A percentile compares a stretch with the other conserved stretches of the same genome.
phyloP scores from a whole-genome alignment of 2,797 vertebrate genomes.

The Triplophysa yarkandensis region DNA sequence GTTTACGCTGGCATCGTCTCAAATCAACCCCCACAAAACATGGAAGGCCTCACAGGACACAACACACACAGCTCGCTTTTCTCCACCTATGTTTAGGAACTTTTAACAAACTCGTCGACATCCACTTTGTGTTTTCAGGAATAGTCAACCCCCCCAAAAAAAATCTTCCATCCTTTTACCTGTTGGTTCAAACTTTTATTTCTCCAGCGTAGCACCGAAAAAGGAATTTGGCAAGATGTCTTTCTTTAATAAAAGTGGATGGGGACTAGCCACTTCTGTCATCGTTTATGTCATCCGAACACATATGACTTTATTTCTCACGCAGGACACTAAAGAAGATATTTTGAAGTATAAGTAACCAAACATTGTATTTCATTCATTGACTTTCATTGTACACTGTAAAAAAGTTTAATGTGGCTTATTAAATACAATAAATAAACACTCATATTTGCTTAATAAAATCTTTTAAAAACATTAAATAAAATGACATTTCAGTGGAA shows the following conservation, averaged over 20 bases:
- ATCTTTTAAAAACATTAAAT: too few species aligned
- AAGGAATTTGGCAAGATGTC: neutral
- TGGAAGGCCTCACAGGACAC: slow-evolving; percentile 46
- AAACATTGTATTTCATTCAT: too few species aligned
- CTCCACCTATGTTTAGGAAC: slow-evolving; percentile 14
- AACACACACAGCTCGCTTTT: slow-evolving; percentile 60
- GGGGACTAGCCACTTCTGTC: neutral
- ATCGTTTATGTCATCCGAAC: too few species aligned
- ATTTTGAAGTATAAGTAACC: too few species aligned
- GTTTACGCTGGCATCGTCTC: slow-evolving; percentile 79
- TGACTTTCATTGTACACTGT: too few species aligned
- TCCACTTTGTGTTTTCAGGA: neutral
- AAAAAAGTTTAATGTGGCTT: too few species aligned
- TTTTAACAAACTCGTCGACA: slow-evolving; percentile 1
- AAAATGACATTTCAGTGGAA: too few species aligned
- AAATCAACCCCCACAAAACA: slow-evolving; percentile 76
- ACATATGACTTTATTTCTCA: too few species aligned
- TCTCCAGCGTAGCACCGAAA: neutral
- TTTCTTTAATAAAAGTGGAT: neutral
- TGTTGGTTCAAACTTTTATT: neutral
- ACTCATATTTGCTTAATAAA: too few species aligned
- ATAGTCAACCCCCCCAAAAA: neutral
- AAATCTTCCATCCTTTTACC: neutral
- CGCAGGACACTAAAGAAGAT: too few species aligned
- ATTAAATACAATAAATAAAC: too few species aligned